Evolutionary conservation across 2,888 invertebrate species (phyloP).

Genomic region (Gasteruption jaculator): DNA sequence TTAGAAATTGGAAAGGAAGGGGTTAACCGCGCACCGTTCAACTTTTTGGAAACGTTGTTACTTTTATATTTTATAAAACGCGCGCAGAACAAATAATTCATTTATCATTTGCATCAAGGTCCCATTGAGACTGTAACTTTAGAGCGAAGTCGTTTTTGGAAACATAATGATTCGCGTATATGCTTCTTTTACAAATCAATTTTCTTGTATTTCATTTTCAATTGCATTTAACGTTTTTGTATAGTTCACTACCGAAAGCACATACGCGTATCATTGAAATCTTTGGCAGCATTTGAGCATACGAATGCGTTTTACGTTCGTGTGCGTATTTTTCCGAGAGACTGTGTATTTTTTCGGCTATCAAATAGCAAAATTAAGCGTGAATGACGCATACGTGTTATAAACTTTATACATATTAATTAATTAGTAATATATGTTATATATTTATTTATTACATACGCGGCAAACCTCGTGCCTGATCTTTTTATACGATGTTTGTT

Average conservation of each 20-base stretch:
- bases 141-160: too few species aligned
- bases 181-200: conserved; percentile 21
- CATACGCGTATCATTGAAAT: conserved; percentile 18
- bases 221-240: too few species aligned
- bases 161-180: too few species aligned
- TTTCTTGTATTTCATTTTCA: too few species aligned
- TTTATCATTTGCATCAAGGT: too few species aligned
- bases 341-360: conserved; percentile 27
- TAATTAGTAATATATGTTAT: conserved; percentile 20
- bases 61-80: not conserved
- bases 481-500: conserved; percentile 18
- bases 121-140: too few species aligned
- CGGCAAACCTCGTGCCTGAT: conserved; percentile 25
- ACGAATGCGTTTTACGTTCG: conserved; percentile 18
- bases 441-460: conserved; percentile 33
- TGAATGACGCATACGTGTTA: conserved; percentile 24
- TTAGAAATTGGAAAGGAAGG: too few species aligned
- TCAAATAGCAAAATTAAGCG: conserved; percentile 33
- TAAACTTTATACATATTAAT: conserved; percentile 22
- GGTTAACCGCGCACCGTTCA: too few species aligned
- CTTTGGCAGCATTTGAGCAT: conserved; percentile 17
- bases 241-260: too few species aligned
- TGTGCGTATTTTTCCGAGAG: conserved; percentile 13
- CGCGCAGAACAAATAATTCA: not conserved
- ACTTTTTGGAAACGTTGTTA: not conserved